A percentile compares a stretch with the other conserved stretches of the same genome.
Conservation (phyloP, 2,888 invertebrate species). For the Alviniconcha strummeri region DNA sequence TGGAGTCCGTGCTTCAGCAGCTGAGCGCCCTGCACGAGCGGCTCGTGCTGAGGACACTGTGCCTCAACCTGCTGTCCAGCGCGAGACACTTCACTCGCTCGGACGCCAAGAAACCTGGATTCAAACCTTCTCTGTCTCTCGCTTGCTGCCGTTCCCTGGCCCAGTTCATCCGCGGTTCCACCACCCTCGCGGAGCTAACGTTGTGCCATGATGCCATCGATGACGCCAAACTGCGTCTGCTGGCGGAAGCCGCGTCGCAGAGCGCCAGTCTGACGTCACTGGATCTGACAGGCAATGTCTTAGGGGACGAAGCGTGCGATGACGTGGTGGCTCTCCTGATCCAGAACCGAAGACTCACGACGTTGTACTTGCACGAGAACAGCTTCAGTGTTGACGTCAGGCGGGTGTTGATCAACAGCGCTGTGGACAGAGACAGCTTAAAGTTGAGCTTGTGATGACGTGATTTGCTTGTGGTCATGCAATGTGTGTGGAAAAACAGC, state of each 20-base stretch:
- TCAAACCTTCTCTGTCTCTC: slow-evolving; percentile 34
- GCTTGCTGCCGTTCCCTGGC: slow-evolving; percentile 34
- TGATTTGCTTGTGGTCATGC: background rate
- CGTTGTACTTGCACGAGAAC: slow-evolving; percentile 42
- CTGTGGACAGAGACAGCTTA: background rate
- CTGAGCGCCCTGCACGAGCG: slow-evolving; percentile 14
- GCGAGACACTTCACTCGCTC: slow-evolving; percentile 38
- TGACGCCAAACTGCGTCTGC: slow-evolving; percentile 33
- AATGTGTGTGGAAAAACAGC: background rate
- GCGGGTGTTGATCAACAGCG: background rate
- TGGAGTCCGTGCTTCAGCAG: slow-evolving; percentile 33
- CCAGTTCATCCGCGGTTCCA: slow-evolving; percentile 32
- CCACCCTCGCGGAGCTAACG: slow-evolving; percentile 36
- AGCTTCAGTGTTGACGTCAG: slow-evolving; percentile 25
- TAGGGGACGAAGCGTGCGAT: slow-evolving; percentile 39
- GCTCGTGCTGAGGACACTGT: slow-evolving; percentile 30
- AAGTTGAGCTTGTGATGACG: slow-evolving; percentile 19
- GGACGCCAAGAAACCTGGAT: slow-evolving; percentile 39
- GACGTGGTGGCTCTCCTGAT: slow-evolving; percentile 38
- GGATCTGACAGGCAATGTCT: slow-evolving; percentile 45
- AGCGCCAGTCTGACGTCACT: slow-evolving; percentile 34
- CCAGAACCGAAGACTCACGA: slow-evolving; percentile 27
- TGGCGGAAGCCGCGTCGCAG: slow-evolving; percentile 31
- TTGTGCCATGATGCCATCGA: slow-evolving; percentile 42
- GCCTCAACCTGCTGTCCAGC: slow-evolving; percentile 40